Conservation (phyloP, 1,140 invertebrate genomes). For the Aleiodes sp. region DNA sequence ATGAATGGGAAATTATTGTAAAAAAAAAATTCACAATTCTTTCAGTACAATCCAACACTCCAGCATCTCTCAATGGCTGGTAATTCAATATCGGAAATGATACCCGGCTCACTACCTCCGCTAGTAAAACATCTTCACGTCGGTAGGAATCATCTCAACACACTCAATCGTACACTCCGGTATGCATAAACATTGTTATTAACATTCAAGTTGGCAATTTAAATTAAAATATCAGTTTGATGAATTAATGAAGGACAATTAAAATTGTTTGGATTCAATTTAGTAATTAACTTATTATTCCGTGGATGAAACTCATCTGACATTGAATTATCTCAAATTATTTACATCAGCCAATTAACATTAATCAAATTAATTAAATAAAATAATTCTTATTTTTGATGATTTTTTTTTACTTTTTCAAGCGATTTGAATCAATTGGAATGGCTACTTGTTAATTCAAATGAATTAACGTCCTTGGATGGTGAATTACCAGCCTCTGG, state of each 20-base stretch:
- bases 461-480: slow-evolving; percentile 77
- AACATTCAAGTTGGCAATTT: slow-evolving; percentile 10
- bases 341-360: too few relatives aligned
- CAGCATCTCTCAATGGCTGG: slow-evolving; percentile 75
- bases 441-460: slow-evolving; percentile 81
- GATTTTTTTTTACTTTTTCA: slow-evolving; percentile 33
- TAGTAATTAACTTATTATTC: too few relatives aligned
- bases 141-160: slow-evolving; percentile 75
- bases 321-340: too few relatives aligned
- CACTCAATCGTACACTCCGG: slow-evolving; percentile 78
- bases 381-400: not conserved
- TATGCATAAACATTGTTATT: slow-evolving; percentile 41
- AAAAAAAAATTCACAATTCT: slow-evolving; percentile 36
- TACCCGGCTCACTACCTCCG: slow-evolving; percentile 72
- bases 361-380: not conserved
- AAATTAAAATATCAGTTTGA: not conserved
- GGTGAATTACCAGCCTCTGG: slow-evolving; percentile 75
- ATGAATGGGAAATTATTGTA: slow-evolving; percentile 10
- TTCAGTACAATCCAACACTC: slow-evolving; percentile 74
- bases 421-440: slow-evolving; percentile 75
- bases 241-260: slow-evolving; percentile 24
- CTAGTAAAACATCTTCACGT: slow-evolving; percentile 75
- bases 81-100: slow-evolving; percentile 76
- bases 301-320: too few relatives aligned
- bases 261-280: not conserved